Conservation (phyloP, 2,888 invertebrate species). For the Blastobasis adustella region DNA sequence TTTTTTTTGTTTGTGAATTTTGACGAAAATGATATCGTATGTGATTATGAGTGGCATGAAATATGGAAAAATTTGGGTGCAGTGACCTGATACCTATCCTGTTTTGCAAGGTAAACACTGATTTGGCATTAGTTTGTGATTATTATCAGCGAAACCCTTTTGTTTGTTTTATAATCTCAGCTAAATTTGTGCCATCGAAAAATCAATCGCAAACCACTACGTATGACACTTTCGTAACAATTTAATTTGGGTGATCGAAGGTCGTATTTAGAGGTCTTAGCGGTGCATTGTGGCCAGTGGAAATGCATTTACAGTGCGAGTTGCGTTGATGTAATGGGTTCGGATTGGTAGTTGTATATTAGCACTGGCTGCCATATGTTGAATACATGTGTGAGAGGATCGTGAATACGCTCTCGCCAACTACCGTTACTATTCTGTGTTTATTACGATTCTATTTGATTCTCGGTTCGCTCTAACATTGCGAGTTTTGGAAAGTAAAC, state of each 20-base stretch:
- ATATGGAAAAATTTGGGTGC: slow-evolving; percentile 74
- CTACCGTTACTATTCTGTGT: slow-evolving; percentile 45
- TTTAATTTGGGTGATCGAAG: slow-evolving; percentile 48
- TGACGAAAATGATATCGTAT: slow-evolving; percentile 72
- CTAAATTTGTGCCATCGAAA: slow-evolving; percentile 37
- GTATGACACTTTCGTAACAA: slow-evolving; percentile 46
- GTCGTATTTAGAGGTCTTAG: slow-evolving; percentile 38
- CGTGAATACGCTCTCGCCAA: slow-evolving; percentile 28
- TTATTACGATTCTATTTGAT: slow-evolving; percentile 24
- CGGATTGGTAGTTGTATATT: too few relatives aligned
- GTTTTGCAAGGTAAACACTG: slow-evolving; percentile 48
- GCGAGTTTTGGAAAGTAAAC: slow-evolving; percentile 9
- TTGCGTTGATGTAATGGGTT: too few relatives aligned
- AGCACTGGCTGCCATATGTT: slow-evolving; percentile 53
- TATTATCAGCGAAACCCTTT: background rate
- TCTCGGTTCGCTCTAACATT: slow-evolving; percentile 7
- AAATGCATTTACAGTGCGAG: slow-evolving; percentile 20
- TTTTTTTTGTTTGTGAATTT: slow-evolving; percentile 72
- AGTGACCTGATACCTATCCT: slow-evolving; percentile 59
- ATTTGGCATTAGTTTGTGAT: slow-evolving; percentile 8
- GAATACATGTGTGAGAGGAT: slow-evolving; percentile 49
- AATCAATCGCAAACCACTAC: slow-evolving; percentile 44
- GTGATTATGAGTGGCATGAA: slow-evolving; percentile 66
- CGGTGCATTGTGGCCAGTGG: slow-evolving; percentile 14
- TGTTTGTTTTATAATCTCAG: background rate